Evolutionary conservation across 2,888 invertebrate genomes (phyloP).

Genomic region (Cataglyphis albicans): DNA sequence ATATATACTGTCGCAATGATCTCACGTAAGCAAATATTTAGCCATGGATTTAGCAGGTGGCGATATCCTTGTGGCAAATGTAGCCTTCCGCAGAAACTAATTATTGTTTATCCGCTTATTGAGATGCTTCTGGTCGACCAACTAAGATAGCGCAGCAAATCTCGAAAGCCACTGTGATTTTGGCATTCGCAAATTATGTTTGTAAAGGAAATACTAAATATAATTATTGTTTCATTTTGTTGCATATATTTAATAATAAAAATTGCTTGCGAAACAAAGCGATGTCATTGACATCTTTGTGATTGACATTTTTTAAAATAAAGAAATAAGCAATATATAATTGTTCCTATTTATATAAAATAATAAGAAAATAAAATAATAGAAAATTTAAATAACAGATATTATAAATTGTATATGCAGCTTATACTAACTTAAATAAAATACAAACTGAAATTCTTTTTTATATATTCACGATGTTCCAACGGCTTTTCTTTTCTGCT

Average conservation of each 20-base stretch:
- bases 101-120: constrained; percentile 55
- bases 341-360: neutral
- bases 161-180: neutral
- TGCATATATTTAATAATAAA: constrained; percentile 2
- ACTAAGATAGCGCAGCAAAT: constrained; percentile 71
- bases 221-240: neutral
- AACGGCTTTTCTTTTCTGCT: neutral
- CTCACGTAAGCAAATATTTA: constrained; percentile 52
- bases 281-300: neutral
- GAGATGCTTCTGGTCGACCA: constrained; percentile 56
- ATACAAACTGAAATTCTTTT: neutral
- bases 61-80: constrained; percentile 38
- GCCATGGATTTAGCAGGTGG: constrained; percentile 43
- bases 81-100: constrained; percentile 38
- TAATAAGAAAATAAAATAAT: constrained; percentile 5
- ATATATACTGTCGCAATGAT: constrained; percentile 20
- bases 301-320: neutral
- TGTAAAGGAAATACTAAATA: neutral
- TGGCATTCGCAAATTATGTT: neutral
- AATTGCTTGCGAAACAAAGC: neutral
- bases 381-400: neutral
- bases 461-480: neutral
- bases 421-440: neutral
- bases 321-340: neutral
- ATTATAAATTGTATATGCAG: neutral